Conservation (phyloP, 2,113 vertebrate species). For the Apodemus speciosus region DNA sequence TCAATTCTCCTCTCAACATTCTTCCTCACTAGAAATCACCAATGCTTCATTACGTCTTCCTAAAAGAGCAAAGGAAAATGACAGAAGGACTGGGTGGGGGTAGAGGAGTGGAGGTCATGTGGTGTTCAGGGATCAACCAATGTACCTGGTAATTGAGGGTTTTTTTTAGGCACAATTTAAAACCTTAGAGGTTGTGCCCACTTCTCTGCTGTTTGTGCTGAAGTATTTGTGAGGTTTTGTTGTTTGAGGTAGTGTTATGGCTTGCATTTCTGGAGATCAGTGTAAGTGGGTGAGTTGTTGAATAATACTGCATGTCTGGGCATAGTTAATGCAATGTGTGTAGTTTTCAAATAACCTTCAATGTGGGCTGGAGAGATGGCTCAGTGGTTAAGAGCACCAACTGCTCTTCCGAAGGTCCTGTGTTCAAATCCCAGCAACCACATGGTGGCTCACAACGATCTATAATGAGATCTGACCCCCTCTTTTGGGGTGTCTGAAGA, state of each 20-base stretch:
- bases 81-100: no score
- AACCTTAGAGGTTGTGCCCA: background rate
- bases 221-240: background rate
- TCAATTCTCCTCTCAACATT: background rate
- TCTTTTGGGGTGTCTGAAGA: no score
- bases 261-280: background rate
- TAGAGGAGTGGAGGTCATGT: fast-evolving
- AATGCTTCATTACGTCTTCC: background rate
- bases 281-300: background rate
- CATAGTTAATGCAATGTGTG: background rate
- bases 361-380: no score
- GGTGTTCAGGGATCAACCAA: background rate
- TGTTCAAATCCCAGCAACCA: no score
- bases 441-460: no score
- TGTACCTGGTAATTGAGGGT: background rate
- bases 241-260: background rate
- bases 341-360: background rate
- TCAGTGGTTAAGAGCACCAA: no score
- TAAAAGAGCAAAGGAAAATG: background rate
- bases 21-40: background rate
- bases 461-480: no score
- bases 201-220: background rate
- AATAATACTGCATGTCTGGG: background rate
- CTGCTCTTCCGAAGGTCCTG: no score
- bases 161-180: background rate